A percentile compares a stretch with the other conserved stretches of the same genome.
Evolutionary conservation across 2,888 invertebrate genomes (phyloP).

Genomic region (Celastrina argiolus): DNA sequence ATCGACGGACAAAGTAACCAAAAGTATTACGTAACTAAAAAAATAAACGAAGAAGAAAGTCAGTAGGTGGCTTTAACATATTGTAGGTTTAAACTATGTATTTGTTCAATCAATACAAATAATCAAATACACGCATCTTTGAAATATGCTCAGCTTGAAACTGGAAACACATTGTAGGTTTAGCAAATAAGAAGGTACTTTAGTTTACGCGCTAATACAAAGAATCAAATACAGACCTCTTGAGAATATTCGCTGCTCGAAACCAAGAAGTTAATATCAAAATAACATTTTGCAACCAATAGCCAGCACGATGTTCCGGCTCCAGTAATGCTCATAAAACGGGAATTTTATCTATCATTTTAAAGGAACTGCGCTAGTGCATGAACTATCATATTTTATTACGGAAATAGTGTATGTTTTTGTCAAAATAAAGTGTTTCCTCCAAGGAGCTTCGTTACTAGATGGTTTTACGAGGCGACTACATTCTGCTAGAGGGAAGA

Average conservation of each 20-base stretch:
- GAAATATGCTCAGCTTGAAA: no score
- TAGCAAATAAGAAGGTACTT: no score
- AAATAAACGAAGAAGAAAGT: no score
- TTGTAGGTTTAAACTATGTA: no score
- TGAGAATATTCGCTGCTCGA: neutral
- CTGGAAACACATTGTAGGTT: no score
- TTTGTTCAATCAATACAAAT: no score
- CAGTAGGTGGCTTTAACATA: no score
- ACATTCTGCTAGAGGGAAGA: conserved; percentile 54
- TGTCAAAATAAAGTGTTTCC: conserved; percentile 40
- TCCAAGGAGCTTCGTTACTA: conserved; percentile 54
- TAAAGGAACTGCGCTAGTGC: neutral
- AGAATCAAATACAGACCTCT: no score
- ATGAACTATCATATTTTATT: conserved; percentile 19
- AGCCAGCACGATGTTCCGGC: neutral
- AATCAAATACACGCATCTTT: no score
- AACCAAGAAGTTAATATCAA: neutral
- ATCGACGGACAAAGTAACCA: no score
- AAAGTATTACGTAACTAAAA: no score
- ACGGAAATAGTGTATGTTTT: conserved; percentile 27
- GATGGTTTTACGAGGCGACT: conserved; percentile 60
- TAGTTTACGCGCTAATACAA: no score
- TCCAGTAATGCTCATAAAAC: neutral
- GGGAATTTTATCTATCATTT: conserved; percentile 11
- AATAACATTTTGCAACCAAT: neutral